Evolutionary conservation across 1,140 invertebrate species (phyloP).

Genomic region (Euwallacea fornicatus): DNA sequence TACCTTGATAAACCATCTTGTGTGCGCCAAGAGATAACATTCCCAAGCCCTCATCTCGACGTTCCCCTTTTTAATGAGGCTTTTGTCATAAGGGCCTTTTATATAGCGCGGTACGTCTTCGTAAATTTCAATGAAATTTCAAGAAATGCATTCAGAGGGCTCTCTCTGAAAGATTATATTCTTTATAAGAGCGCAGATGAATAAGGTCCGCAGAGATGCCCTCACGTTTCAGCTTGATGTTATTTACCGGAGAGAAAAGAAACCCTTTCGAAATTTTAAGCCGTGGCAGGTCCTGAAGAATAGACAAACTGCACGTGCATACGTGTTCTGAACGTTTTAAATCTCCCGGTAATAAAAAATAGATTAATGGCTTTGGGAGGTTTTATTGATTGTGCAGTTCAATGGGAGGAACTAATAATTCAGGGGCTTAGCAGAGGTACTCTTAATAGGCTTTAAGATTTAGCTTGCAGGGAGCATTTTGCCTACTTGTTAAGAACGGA

Average conservation of each 20-base stretch:
- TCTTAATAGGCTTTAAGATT: too few species aligned
- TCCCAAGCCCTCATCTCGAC: constrained; percentile 11
- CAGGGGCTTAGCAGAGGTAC: too few species aligned
- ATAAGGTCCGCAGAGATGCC: constrained; percentile 38
- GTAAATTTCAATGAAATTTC: constrained; percentile 41
- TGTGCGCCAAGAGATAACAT: constrained; percentile 11
- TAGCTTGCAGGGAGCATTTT: too few species aligned
- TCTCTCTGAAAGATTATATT: constrained; percentile 38
- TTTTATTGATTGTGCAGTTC: too few species aligned
- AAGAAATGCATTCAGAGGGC: constrained; percentile 34
- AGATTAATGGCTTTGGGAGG: not conserved
- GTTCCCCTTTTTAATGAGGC: constrained; percentile 29
- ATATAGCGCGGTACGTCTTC: constrained; percentile 20
- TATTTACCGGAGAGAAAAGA: constrained; percentile 39
- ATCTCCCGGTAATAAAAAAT: not conserved
- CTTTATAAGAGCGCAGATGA: constrained; percentile 38
- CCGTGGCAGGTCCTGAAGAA: constrained; percentile 15
- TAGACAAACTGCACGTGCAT: constrained; percentile 28
- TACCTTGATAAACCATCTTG: constrained; percentile 7
- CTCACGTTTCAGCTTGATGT: constrained; percentile 40
- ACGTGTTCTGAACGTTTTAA: not conserved
- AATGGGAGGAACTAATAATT: too few species aligned
- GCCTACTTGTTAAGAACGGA: too few species aligned
- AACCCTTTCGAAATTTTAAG: constrained; percentile 34
- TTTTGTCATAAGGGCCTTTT: constrained; percentile 33